Evolutionary conservation across 2,113 vertebrate species (phyloP), one percentile per base, ranked within the genome.

Genomic region (Bucco capensis): DNA sequence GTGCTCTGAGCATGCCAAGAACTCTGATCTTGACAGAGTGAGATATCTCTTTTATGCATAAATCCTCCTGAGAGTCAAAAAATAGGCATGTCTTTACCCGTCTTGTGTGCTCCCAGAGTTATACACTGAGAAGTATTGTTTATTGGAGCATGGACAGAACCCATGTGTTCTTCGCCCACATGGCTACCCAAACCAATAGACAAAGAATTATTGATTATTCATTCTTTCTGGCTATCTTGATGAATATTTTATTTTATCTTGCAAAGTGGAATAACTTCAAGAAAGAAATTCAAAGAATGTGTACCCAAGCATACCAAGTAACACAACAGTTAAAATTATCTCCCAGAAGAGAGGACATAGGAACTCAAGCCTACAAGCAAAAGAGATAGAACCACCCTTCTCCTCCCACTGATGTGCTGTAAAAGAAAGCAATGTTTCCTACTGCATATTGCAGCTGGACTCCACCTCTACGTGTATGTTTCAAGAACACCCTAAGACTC

Each of bases 221-320:
- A 88, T 92, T 92, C 88, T 94, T 93, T 88, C 86, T 88, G 64
- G 27, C 60, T 83, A 51, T 22, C 35, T 70, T 90, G 56, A 94
- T 95, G 69, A 96, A 95, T 94, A 93, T 94, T 95, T 95, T 37
- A 95, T 96, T 83, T 92, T 92, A 71, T 74, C 88, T 94, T 86
- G 42, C 69, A 77, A 94, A 95, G 60, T 56, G 19, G 60, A 93
- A 83, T 81, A 88, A 88, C 60, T 94, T 88, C 69, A 80, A 83
- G 58, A 78, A 90, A 86, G 72, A 83, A 72, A 61, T 25, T 89
- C 46, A 62, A 66, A 91, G 64, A 70, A 62, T 74, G 62, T 53
- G 8, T 51, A 83, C n/a, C n/a, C 27, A 74, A 47, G 64, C 57
- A 83, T 73, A 91, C 14, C 13, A 27, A 86, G 46, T 58, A 90